phyloP scores from a whole-genome alignment of 2,888 invertebrate genomes.

The Cosmorhoe ocellata region DNA sequence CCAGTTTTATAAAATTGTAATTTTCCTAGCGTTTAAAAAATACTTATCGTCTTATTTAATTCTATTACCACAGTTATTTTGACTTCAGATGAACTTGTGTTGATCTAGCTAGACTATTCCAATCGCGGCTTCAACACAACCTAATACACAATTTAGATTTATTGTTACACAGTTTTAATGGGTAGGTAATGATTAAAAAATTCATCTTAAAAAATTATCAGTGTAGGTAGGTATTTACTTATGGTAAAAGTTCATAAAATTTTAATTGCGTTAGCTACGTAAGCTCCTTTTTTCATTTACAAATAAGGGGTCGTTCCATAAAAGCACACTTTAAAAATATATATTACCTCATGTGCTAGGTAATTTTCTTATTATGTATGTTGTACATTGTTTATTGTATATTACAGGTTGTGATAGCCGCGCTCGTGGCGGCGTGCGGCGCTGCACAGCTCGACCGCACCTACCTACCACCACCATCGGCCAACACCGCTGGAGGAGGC shows the following conservation, averaged over 20 bases:
- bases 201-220: no score
- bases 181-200: no score
- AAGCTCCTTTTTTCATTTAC: background rate
- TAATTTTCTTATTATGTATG: no score
- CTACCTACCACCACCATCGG: constrained; percentile 63
- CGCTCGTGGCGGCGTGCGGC: constrained; percentile 62
- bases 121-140: no score
- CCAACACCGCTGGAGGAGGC: constrained; percentile 63
- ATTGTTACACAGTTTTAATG: no score
- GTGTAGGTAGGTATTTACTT: background rate
- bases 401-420: constrained; percentile 62
- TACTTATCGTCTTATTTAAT: no score
- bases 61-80: no score
- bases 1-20: no score
- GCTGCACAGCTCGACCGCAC: constrained; percentile 65
- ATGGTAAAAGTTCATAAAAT: constrained; percentile 9
- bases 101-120: no score
- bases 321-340: background rate
- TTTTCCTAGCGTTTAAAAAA: no score
- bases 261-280: background rate
- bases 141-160: no score
- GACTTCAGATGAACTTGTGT: no score
- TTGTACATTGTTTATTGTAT: background rate
- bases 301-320: constrained; percentile 2
- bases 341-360: background rate